Percentiles rank a stretch among this genome's conserved stretches.
phyloP scores from a whole-genome alignment of 2,888 invertebrate species.

The Sipunculus nudus region DNA sequence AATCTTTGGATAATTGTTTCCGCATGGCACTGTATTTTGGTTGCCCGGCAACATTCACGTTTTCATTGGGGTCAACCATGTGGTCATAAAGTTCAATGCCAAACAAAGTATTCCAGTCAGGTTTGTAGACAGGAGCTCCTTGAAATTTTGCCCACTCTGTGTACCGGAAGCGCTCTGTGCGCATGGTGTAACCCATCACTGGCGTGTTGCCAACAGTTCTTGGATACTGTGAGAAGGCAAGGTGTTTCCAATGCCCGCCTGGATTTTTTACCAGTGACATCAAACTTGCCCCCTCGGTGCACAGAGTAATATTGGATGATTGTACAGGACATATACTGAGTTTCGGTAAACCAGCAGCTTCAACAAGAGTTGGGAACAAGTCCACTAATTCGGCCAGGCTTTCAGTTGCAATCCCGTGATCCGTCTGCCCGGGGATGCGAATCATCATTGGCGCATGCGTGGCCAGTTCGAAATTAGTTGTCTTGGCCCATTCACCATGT shows the following conservation, averaged over 20 bases:
- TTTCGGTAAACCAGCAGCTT: constrained; percentile 15
- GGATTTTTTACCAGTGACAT: constrained; percentile 36
- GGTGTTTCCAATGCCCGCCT: constrained; percentile 23
- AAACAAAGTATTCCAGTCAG: constrained; percentile 26
- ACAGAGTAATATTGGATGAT: constrained; percentile 26
- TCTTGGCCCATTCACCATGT: constrained; percentile 30
- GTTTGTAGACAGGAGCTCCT: constrained; percentile 22
- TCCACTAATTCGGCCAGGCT: constrained; percentile 24
- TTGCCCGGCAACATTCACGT: constrained; percentile 27
- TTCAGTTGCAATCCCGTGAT: background rate
- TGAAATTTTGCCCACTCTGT: constrained; percentile 44
- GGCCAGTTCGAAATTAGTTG: constrained; percentile 24
- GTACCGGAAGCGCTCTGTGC: constrained; percentile 41
- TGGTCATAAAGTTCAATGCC: constrained; percentile 39
- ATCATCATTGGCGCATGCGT: constrained; percentile 27
- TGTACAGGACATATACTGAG: constrained; percentile 11
- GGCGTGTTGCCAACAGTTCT: background rate
- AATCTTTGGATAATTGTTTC: constrained; percentile 31
- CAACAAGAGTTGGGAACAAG: constrained; percentile 26
- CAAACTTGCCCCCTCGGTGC: constrained; percentile 44
- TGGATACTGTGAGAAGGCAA: constrained; percentile 42
- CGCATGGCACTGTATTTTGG: constrained; percentile 52
- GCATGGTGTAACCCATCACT: constrained; percentile 44
- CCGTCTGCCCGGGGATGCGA: constrained; percentile 16
- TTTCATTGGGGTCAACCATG: constrained; percentile 36